Evolutionary conservation across 2,888 invertebrate genomes (phyloP), one percentile per base, ranked within the genome.

Genomic region (Lithophane socia): DNA sequence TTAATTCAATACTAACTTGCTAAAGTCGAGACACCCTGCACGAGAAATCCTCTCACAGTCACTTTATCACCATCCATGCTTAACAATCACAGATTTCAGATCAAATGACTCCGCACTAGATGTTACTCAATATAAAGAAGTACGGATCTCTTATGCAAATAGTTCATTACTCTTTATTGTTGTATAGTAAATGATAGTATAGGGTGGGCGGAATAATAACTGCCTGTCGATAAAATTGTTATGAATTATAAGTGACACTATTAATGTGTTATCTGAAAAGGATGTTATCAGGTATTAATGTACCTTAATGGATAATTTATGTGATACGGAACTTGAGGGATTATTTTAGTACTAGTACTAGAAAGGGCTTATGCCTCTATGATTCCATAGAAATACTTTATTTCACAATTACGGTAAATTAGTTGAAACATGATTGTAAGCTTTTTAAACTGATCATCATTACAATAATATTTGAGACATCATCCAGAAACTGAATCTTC

Each of bases 11-110:
- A 86, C 86, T 84, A 74, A 88, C 88, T 89, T 82, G 88, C 75
- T 24, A 88, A 78, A 1, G 85, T 81, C 5, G 85, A 72, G 5
- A 56, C 56, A 4, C 79, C 69, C 68, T 88, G 88, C 64, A 88
- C 87, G 12, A 79, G 18, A 52, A 78, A 78, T 29, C 82, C 85
- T 65, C 68, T 81, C 1, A 67, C 24, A 7, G 81, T 74, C 63
- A 88, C 77, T 78, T 75, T 85, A 4, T 80, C 87, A 81, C 79
- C 75, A 37, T 85, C 82, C 88, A 89, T 88, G 24, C 12, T 87
- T 42, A n/a, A 67, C 54, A 68, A 78, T 73, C 73, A 83, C 86
- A 63, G 73, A 73, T 64, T 78, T 37, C n/a, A 47, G 52, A 75
- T 47, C 65, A 76, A 86, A 68, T 85, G 73, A 65, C 67, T 60